Evolutionary conservation across 2,888 invertebrate genomes (phyloP).

Genomic region (Camponotus fellah): DNA sequence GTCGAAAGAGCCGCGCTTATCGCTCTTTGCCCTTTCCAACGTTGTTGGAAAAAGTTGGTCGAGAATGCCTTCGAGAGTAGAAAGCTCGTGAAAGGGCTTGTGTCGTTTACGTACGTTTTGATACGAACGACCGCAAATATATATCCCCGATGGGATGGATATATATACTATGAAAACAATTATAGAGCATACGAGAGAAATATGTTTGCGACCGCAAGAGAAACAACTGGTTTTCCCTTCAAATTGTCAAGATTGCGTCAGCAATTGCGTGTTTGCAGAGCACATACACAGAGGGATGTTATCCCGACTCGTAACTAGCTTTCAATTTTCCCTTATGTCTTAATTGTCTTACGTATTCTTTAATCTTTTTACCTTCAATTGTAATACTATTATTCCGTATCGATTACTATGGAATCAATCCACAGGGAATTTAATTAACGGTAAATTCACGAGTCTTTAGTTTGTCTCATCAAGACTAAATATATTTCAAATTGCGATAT

Average conservation of each 20-base stretch:
- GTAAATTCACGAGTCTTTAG: constrained; percentile 11
- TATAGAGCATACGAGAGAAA: background rate
- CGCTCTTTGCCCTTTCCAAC: constrained; percentile 15
- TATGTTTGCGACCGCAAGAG: background rate
- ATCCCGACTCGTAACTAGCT: background rate
- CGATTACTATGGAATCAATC: no score
- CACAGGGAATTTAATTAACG: no score
- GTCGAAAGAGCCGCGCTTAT: constrained; percentile 9
- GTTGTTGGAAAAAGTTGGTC: constrained; percentile 25
- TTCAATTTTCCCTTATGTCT: constrained; percentile 13
- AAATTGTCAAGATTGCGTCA: background rate
- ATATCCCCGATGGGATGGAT: background rate
- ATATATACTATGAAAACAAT: constrained; percentile 29
- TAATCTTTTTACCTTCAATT: background rate
- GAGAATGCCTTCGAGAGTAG: background rate
- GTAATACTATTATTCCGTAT: no score
- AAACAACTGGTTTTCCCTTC: background rate
- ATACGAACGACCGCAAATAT: constrained; percentile 26
- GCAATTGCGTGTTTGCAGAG: background rate
- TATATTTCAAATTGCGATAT: background rate
- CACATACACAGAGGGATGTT: background rate
- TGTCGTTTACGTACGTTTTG: background rate
- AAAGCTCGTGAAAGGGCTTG: background rate
- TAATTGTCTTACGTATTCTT: background rate
- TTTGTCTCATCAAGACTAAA: background rate